Evolutionary conservation across 2,797 vertebrate genomes (phyloP), one percentile per base, ranked within the genome.

Genomic region (Anas bahamensis): DNA sequence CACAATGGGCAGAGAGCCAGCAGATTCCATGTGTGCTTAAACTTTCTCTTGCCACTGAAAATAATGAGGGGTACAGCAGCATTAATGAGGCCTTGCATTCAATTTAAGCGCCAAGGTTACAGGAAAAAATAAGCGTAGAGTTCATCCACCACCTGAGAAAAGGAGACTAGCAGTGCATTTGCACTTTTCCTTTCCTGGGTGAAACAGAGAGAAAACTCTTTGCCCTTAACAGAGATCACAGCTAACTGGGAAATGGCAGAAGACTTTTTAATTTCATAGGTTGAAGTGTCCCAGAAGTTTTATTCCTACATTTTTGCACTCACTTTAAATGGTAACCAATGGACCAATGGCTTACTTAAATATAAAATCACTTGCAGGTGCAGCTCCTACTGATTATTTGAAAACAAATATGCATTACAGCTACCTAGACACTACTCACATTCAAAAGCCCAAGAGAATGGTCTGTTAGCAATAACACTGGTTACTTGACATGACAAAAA

Each of bases 11-110:
- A 94, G 64, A 63, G 63, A 13, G 73, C 79, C 88, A 90, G 52
- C 13, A 0, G 81, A 83, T 90, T 88, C 83, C 72, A 56, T 5
- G n/a, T 18, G 33, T 28, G 59, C 63, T 77, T 72, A 74, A 87
- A 90, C 65, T 69, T 94, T 55, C 64, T 46, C 75, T 61, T 44
- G 41, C 68, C 72, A 64, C 84, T 74, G 73, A 83, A 93, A 94
- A 81, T 53, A 75, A 69, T 23, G n/a, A 89, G 56, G 52, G 86
- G n/a, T 46, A 82, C 2, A 3, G 79, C 8, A 18, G 37, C 65
- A 89, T 69, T 89, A 76, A 83, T 21, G 50, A 92, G 68, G 56
- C 39, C 56, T 56, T 48, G 57, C 42, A 42, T 66, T 86, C 33
- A 75, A 46, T 55, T 48, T 39, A 17, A 23, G 42, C 46, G 22